phyloP scores from a whole-genome alignment of 53 echinoderm and acorn worm genomes.

The Henricia sp. region DNA sequence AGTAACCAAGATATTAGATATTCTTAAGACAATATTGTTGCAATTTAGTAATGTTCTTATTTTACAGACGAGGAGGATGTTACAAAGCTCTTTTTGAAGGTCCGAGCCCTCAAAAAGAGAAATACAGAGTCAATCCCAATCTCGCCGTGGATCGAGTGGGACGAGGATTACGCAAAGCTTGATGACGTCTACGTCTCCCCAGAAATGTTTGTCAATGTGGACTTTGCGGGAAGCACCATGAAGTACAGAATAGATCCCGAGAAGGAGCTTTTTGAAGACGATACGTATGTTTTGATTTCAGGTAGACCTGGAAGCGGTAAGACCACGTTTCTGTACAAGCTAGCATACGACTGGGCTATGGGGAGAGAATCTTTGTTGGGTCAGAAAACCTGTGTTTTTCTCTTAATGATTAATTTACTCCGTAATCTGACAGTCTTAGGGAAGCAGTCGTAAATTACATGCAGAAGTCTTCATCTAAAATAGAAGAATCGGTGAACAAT shows the following conservation, averaged over 20 bases:
- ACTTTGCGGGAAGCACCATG: neutral
- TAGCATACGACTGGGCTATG: constrained; percentile 4
- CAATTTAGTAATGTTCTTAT: no score
- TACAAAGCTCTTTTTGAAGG: neutral
- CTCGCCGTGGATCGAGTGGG: neutral
- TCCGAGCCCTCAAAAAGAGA: neutral
- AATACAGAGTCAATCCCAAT: neutral
- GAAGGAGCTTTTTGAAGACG: neutral
- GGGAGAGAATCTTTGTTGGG: neutral
- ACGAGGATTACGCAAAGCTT: neutral
- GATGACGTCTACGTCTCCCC: neutral
- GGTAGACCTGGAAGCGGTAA: constrained; percentile 28
- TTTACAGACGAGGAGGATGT: neutral
- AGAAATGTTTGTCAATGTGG: neutral
- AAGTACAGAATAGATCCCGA: neutral
- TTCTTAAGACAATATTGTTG: no score
- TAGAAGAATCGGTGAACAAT: no score
- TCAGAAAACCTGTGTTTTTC: neutral
- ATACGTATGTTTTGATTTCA: neutral
- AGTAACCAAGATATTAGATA: no score
- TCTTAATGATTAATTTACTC: neutral
- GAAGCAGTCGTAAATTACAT: neutral
- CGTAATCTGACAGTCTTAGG: neutral
- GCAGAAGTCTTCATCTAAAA: no score
- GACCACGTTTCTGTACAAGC: constrained; percentile 19